phyloP scores from a whole-genome alignment of 2,888 invertebrate genomes.

The Drosophila mayaguana region DNA sequence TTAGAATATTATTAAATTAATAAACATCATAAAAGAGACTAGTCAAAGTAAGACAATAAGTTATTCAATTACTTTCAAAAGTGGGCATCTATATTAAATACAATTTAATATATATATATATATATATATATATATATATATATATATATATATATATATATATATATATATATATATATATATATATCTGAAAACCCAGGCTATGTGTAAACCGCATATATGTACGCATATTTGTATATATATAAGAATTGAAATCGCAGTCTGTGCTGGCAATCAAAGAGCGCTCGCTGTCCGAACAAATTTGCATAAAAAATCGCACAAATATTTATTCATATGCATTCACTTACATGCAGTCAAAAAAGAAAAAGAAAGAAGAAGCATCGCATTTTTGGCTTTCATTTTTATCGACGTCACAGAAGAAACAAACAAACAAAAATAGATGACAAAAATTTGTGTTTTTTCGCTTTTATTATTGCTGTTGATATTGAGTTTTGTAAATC shows the following conservation, averaged over 20 bases:
- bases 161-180: too few relatives aligned
- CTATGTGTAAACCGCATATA: background rate
- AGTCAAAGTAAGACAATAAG: too few relatives aligned
- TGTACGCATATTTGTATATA: background rate
- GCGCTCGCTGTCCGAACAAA: slow-evolving; percentile 31
- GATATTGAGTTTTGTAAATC: slow-evolving; percentile 41
- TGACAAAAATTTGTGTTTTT: slow-evolving; percentile 19
- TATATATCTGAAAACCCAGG: background rate
- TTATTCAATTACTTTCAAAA: too few relatives aligned
- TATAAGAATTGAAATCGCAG: slow-evolving; percentile 6
- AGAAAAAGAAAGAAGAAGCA: slow-evolving; percentile 3
- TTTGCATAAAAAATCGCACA: slow-evolving; percentile 57
- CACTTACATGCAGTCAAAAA: slow-evolving; percentile 58
- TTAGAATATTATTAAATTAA: too few relatives aligned
- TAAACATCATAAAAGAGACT: too few relatives aligned
- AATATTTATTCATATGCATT: slow-evolving; percentile 76
- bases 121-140: too few relatives aligned
- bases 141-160: background rate
- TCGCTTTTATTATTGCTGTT: slow-evolving; percentile 23
- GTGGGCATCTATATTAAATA: too few relatives aligned
- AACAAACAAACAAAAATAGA: slow-evolving; percentile 24
- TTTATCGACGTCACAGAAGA: slow-evolving; percentile 52
- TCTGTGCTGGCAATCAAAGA: slow-evolving; percentile 30
- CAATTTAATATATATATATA: background rate
- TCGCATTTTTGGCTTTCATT: slow-evolving; percentile 51